phyloP scores from a whole-genome alignment of 2,888 invertebrate genomes.

The Liodrosophila aerea region DNA sequence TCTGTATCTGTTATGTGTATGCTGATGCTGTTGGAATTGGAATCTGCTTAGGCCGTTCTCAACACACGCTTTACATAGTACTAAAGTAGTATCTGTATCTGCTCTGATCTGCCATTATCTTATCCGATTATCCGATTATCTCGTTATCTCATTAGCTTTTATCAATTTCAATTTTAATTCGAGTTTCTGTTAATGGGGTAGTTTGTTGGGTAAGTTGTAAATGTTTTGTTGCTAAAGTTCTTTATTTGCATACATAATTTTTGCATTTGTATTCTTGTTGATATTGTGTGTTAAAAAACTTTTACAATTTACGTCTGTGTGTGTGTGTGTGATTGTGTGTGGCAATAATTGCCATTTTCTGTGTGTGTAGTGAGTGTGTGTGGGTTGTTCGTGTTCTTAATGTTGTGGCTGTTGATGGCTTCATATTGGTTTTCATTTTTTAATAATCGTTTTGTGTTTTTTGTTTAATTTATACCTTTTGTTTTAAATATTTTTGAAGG shows the following conservation, averaged over 20 bases:
- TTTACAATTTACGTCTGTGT: conserved; percentile 54
- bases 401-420: conserved; percentile 30
- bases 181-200: conserved; percentile 40
- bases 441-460: conserved; percentile 22
- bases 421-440: conserved; percentile 3
- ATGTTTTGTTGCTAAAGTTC: conserved; percentile 61
- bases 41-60: conserved; percentile 5
- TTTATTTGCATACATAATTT: conserved; percentile 43
- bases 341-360: conserved; percentile 51
- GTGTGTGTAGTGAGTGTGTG: conserved; percentile 18
- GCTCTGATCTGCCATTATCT: no score
- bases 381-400: conserved; percentile 11
- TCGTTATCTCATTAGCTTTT: conserved; percentile 1
- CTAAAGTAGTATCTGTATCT: not conserved
- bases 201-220: conserved; percentile 41
- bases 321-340: conserved; percentile 16
- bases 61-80: no score
- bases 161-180: conserved; percentile 17
- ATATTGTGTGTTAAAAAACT: conserved; percentile 52
- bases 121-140: no score
- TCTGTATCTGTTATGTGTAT: conserved; percentile 41
- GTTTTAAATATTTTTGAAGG: conserved; percentile 33
- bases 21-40: conserved; percentile 24
- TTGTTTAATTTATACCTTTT: conserved; percentile 9
- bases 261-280: conserved; percentile 37